A percentile compares a stretch with the other conserved stretches of the same genome.
Evolutionary conservation across 2,113 vertebrate species (phyloP).

Genomic region (Lepisosteus osseus): DNA sequence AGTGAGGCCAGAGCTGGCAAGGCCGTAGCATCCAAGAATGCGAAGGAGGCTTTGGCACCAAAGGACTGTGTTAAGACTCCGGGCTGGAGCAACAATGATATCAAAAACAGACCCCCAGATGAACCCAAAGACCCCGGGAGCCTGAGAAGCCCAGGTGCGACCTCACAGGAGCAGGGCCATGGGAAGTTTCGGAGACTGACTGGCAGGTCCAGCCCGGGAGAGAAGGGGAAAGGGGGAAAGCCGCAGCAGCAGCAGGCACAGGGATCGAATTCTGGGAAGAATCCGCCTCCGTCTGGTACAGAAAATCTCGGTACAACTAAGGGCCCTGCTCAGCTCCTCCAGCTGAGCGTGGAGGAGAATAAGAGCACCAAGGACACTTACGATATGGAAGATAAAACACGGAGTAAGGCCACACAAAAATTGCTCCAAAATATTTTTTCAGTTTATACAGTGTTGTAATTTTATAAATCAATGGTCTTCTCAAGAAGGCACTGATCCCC

Average conservation of each 20-base stretch:
- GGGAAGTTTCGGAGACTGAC: constrained; percentile 69
- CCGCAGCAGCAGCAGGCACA: constrained; percentile 6
- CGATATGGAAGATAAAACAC: neutral
- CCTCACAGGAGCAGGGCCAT: constrained; percentile 70
- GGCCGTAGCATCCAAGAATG: constrained; percentile 64
- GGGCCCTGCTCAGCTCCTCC: neutral
- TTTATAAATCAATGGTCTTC: too few relatives aligned
- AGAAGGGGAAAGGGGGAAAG: constrained; percentile 38
- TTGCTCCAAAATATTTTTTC: too few relatives aligned
- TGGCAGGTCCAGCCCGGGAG: constrained; percentile 55
- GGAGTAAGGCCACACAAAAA: neutral
- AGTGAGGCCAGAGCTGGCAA: constrained; percentile 72
- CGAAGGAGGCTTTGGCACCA: constrained; percentile 66
- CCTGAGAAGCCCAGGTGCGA: constrained; percentile 56
- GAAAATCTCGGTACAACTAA: constrained; percentile 26
- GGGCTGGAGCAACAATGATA: constrained; percentile 66
- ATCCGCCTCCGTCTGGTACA: constrained; percentile 28
- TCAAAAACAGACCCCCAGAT: constrained; percentile 65
- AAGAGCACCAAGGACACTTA: neutral
- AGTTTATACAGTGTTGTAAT: too few relatives aligned
- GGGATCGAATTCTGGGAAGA: constrained; percentile 10
- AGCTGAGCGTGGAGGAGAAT: neutral
- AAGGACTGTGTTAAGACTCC: constrained; percentile 65
- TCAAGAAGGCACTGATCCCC: too few relatives aligned
- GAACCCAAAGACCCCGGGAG: constrained; percentile 63